phyloP scores from a whole-genome alignment of 2,113 vertebrate genomes.

The Phrynosoma blainvillii region DNA sequence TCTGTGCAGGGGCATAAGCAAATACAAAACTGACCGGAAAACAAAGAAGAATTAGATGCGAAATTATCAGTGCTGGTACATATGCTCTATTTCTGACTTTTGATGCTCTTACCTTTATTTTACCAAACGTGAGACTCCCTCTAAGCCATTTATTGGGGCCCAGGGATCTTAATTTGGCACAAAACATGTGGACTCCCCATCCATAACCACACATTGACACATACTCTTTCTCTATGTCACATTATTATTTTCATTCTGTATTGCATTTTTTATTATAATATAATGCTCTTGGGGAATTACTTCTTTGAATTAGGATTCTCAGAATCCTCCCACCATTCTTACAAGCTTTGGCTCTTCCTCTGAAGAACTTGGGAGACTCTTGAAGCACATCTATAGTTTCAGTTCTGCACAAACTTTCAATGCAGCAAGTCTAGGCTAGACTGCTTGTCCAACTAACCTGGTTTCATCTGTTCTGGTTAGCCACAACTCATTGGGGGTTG shows the following conservation, averaged over 20 bases:
- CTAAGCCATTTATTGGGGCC: not conserved
- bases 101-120: not conserved
- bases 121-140: not conserved
- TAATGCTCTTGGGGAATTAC: not conserved
- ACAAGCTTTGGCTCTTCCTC: not conserved
- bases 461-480: not conserved
- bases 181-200: too few relatives aligned
- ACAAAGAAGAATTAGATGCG: not conserved
- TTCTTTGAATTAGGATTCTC: too few relatives aligned
- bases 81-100: not conserved
- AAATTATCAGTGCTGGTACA: not conserved
- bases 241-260: not conserved
- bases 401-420: not conserved
- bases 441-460: not conserved
- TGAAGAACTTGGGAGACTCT: not conserved
- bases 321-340: too few relatives aligned
- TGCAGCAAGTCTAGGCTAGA: too few relatives aligned
- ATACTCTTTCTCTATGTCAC: not conserved
- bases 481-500: not conserved
- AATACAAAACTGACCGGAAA: not conserved
- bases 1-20: fast-evolving
- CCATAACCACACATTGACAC: not conserved
- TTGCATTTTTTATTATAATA: not conserved
- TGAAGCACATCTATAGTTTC: not conserved
- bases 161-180: not conserved